phyloP scores from a whole-genome alignment of 1,140 invertebrate genomes.

The Sycophila sp. region DNA sequence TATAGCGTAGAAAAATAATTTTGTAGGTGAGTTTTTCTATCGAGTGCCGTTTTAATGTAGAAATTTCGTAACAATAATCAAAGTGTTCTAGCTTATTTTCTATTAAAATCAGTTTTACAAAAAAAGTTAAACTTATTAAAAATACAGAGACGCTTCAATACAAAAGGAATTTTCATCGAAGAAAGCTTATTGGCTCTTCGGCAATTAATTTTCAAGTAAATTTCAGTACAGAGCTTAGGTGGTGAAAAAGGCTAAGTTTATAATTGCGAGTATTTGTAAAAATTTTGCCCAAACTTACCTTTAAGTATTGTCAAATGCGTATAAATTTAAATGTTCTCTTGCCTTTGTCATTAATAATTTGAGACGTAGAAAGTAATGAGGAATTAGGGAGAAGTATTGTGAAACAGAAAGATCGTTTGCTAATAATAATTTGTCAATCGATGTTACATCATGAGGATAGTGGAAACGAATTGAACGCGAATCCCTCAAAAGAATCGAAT shows the following conservation, averaged over 20 bases:
- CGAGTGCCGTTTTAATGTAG: not conserved
- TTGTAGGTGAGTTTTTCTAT: not conserved
- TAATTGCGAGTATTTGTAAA: not conserved
- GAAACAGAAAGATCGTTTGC: not conserved
- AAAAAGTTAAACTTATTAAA: not conserved
- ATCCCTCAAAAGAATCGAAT: too few species aligned
- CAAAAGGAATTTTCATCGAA: not conserved
- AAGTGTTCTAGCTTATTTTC: conserved; percentile 1
- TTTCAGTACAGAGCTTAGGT: too few species aligned
- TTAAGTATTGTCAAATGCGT: conserved; percentile 1
- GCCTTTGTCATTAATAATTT: not conserved
- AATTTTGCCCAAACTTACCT: not conserved
- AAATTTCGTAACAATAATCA: not conserved
- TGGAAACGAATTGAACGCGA: not conserved
- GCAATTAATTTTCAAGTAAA: not conserved
- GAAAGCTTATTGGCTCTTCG: not conserved
- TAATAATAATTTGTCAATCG: not conserved
- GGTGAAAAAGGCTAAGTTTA: too few species aligned
- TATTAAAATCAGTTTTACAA: conserved; percentile 1
- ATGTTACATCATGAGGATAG: not conserved
- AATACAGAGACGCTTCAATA: not conserved
- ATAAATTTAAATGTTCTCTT: not conserved
- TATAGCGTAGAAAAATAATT: not conserved
- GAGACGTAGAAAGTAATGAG: not conserved
- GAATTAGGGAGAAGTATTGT: not conserved